These are phyloP conservation scores for Zosterops japonicus DNA, from an alignment of 2,113 vertebrate species.

Conservation along the genomic window DNA sequence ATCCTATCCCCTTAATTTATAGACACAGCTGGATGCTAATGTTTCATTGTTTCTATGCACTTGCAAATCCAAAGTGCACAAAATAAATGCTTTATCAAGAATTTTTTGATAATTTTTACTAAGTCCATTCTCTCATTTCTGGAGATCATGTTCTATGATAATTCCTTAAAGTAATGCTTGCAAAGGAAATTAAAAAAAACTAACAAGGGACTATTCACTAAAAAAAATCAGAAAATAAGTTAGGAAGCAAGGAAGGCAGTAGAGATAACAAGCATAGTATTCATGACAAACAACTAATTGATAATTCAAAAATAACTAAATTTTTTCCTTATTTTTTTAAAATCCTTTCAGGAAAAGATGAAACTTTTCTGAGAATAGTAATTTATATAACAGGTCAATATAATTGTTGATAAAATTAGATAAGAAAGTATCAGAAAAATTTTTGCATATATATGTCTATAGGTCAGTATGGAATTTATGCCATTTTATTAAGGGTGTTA, in stretches of 20 bases:
- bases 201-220: neutral
- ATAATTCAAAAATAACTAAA: neutral
- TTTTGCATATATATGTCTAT: neutral
- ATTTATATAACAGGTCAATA: neutral
- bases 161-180: neutral
- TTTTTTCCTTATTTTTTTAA: neutral
- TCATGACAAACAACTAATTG: neutral
- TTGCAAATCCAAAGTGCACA: neutral
- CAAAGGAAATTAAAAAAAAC: neutral
- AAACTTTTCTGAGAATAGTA: neutral
- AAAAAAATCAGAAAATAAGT: neutral
- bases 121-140: neutral
- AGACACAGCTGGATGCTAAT: neutral
- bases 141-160: neutral
- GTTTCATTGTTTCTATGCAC: neutral
- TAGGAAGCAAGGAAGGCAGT: neutral
- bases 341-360: neutral
- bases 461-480: neutral
- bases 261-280: neutral
- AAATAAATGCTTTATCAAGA: neutral
- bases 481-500: neutral
- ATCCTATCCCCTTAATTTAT: neutral
- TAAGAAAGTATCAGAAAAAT: neutral
- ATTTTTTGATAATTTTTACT: neutral
- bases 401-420: neutral